Evolutionary conservation across 2,888 invertebrate genomes (phyloP).

Genomic region (Scrobipalpa atriplicella): DNA sequence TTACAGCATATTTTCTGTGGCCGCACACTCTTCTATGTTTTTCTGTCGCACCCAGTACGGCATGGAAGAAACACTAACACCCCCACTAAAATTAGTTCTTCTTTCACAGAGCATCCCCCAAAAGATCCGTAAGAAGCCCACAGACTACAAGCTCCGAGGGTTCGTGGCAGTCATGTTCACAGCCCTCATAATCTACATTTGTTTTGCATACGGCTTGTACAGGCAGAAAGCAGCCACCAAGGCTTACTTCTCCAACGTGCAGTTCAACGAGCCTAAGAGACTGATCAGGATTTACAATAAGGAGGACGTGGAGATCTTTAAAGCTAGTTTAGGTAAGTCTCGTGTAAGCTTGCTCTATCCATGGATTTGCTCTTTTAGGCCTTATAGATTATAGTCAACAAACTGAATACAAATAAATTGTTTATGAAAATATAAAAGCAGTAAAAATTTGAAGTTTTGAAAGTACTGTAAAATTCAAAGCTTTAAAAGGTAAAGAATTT

Average conservation of each 20-base stretch:
- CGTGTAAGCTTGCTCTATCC: too few species aligned
- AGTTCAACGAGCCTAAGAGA: constrained; percentile 91
- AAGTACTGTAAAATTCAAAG: too few species aligned
- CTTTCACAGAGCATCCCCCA: constrained; percentile 88
- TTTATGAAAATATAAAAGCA: too few species aligned
- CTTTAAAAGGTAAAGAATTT: too few species aligned
- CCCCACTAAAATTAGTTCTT: too few species aligned
- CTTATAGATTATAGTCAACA: too few species aligned
- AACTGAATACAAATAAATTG: too few species aligned
- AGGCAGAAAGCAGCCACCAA: constrained; percentile 91
- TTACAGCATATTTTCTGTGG: neutral
- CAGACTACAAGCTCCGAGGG: constrained; percentile 90
- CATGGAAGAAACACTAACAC: too few species aligned
- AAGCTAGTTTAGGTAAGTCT: constrained; percentile 84
- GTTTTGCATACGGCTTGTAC: constrained; percentile 92
- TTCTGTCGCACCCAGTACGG: too few species aligned
- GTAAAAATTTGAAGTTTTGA: too few species aligned
- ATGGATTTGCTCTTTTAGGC: neutral
- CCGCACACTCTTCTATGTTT: neutral
- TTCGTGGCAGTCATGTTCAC: constrained; percentile 92
- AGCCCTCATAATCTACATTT: constrained; percentile 90
- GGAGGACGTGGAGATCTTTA: constrained; percentile 87
- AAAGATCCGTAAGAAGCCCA: constrained; percentile 87
- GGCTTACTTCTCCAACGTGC: constrained; percentile 92
- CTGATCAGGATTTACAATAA: constrained; percentile 88